These are phyloP conservation scores for Tachina fera DNA, from an alignment of 2,888 invertebrate species.

Conservation along the genomic window DNA sequence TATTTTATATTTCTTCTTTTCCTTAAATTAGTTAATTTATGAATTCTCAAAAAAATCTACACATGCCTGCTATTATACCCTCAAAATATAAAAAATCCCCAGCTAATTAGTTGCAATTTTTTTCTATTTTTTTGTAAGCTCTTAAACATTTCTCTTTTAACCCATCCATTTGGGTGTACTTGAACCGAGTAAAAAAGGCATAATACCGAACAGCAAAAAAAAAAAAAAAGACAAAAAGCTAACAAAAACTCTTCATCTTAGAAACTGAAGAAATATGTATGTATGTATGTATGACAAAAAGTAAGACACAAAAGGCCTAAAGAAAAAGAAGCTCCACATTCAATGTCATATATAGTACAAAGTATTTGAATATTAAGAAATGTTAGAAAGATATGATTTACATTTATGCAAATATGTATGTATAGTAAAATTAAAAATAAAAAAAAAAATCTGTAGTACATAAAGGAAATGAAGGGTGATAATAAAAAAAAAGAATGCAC, in stretches of 20 bases:
- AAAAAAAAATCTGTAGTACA: conserved; percentile 4
- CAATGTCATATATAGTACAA: conserved; percentile 54
- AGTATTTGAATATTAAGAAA: conserved; percentile 25
- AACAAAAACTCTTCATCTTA: conserved; percentile 27
- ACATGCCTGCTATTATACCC: neutral
- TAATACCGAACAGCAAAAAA: conserved; percentile 16
- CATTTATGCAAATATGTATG: conserved; percentile 24
- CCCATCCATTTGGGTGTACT: conserved; percentile 65
- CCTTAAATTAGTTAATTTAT: neutral
- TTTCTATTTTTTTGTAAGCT: neutral
- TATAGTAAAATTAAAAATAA: neutral
- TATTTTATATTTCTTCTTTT: no score
- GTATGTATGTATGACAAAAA: neutral
- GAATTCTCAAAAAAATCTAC: neutral
- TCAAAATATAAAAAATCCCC: neutral
- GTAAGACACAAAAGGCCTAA: conserved; percentile 34
- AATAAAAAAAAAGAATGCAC: conserved; percentile 54
- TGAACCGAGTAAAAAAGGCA: conserved; percentile 61
- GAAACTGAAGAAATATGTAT: neutral
- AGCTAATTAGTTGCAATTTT: conserved; percentile 57
- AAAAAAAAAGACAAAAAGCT: conserved; percentile 1
- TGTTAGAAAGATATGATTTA: conserved; percentile 7
- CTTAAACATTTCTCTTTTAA: conserved; percentile 54
- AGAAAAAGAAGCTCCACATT: conserved; percentile 17
- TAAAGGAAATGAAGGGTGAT: conserved; percentile 35